A percentile compares a stretch with the other conserved stretches of the same genome.
These are phyloP conservation scores for Sitobion miscanthi DNA, from an alignment of 1,140 invertebrate genomes.

Conservation along the genomic window DNA sequence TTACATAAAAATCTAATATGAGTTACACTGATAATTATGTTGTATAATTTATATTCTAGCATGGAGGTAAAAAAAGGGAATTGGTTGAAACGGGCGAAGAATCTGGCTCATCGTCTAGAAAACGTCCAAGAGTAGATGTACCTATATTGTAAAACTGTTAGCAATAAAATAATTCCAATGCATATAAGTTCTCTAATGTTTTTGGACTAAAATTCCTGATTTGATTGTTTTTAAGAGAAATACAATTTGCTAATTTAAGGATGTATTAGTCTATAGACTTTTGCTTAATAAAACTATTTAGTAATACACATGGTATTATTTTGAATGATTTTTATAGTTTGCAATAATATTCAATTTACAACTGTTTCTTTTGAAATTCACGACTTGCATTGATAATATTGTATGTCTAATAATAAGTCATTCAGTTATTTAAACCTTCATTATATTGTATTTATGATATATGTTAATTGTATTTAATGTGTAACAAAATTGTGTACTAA, in stretches of 20 bases:
- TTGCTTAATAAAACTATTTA: not conserved
- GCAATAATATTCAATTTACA: not conserved
- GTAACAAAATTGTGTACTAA: not conserved
- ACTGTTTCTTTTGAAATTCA: not conserved
- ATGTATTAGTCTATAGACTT: not conserved
- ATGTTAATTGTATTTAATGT: not conserved
- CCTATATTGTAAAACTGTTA: not conserved
- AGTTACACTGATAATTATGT: not conserved
- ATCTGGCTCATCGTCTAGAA: conserved; percentile 22
- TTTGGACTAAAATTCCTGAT: not conserved
- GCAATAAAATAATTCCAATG: not conserved
- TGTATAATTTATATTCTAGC: conserved; percentile 24
- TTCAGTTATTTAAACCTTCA: not conserved
- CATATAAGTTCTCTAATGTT: not conserved
- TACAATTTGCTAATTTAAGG: not conserved
- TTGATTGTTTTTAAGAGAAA: not conserved
- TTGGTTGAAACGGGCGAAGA: conserved; percentile 18
- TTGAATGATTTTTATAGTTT: not conserved
- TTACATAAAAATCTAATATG: not conserved
- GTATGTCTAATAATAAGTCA: not conserved
- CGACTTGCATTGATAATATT: not conserved
- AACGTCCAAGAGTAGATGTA: conserved; percentile 28
- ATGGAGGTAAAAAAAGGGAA: conserved; percentile 51
- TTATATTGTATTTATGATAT: not conserved
- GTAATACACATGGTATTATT: not conserved